Conservation (phyloP, 2,113 vertebrate species). For the Vimba vimba region DNA sequence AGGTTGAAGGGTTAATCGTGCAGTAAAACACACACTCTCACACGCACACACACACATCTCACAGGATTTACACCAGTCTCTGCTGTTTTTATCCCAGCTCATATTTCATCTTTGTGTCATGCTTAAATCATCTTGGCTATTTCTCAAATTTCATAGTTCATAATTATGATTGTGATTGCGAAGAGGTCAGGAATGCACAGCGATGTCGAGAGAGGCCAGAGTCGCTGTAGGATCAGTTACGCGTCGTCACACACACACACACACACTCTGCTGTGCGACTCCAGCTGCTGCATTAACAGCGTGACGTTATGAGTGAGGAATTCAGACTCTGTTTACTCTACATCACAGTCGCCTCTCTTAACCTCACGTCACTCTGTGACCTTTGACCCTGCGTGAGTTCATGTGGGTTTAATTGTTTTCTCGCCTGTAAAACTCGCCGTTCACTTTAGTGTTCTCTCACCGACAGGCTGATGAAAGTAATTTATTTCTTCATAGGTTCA, state of each 20-base stretch:
- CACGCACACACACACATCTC: not conserved
- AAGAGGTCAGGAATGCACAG: not conserved
- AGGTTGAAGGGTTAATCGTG: too few species aligned
- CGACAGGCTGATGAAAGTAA: too few species aligned
- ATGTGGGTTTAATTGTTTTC: constrained; percentile 45
- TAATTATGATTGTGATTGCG: not conserved
- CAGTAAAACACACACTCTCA: not conserved
- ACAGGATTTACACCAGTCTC: not conserved
- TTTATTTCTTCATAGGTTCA: too few species aligned
- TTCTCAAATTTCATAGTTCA: not conserved
- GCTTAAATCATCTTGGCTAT: not conserved
- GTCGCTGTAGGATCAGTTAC: not conserved
- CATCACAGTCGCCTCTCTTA: not conserved
- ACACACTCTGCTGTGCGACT: constrained; percentile 55
- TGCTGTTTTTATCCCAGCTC: not conserved
- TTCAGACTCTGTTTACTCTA: constrained; percentile 57
- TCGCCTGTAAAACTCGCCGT: not conserved
- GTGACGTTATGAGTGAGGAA: constrained; percentile 77
- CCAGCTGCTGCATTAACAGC: constrained; percentile 71
- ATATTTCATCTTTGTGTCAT: not conserved
- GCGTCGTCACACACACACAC: constrained; percentile 29
- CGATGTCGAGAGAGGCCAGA: not conserved
- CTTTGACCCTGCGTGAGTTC: constrained; percentile 34
- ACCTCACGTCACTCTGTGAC: constrained; percentile 57
- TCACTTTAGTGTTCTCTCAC: not conserved